These are phyloP conservation scores for Imbricaverruca yamaguchii DNA, from an alignment of 2,888 invertebrate species.

Conservation along the genomic window DNA sequence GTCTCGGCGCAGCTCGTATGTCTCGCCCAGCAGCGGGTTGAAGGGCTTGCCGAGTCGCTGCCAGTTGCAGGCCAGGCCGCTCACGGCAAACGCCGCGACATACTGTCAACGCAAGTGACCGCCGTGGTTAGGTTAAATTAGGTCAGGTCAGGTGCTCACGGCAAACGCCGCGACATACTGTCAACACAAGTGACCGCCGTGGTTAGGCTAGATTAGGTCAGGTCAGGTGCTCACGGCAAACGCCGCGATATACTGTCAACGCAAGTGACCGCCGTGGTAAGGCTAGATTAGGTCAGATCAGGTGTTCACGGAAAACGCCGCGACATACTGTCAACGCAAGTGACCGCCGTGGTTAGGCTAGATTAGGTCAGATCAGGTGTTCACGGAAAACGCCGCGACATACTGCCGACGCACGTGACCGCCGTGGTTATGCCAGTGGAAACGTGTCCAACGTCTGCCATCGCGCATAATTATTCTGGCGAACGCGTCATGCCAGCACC, in stretches of 20 bases:
- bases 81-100: slow-evolving; percentile 84
- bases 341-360: no score
- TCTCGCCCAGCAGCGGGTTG: slow-evolving; percentile 91
- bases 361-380: slow-evolving; percentile 54
- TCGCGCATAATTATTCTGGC: no score
- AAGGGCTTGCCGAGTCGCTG: slow-evolving; percentile 93
- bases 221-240: slow-evolving; percentile 86
- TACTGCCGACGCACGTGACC: slow-evolving; percentile 44
- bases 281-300: slow-evolving; percentile 43
- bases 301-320: slow-evolving; percentile 90
- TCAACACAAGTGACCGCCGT: slow-evolving; percentile 31
- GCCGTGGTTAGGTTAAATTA: no score
- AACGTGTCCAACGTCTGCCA: no score
- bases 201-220: no score
- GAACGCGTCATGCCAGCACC: no score
- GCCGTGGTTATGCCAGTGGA: no score
- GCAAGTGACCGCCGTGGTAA: no score
- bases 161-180: slow-evolving; percentile 78
- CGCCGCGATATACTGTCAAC: slow-evolving; percentile 59
- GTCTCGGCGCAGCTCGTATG: slow-evolving; percentile 75
- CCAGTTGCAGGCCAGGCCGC: slow-evolving; percentile 88
- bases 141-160: slow-evolving; percentile 66
- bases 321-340: slow-evolving; percentile 50
- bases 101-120: slow-evolving; percentile 44
- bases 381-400: slow-evolving; percentile 84